Base-by-base conservation (phyloP, 2,113 vertebrate species). In the Sphyrna mokarran region DNA sequence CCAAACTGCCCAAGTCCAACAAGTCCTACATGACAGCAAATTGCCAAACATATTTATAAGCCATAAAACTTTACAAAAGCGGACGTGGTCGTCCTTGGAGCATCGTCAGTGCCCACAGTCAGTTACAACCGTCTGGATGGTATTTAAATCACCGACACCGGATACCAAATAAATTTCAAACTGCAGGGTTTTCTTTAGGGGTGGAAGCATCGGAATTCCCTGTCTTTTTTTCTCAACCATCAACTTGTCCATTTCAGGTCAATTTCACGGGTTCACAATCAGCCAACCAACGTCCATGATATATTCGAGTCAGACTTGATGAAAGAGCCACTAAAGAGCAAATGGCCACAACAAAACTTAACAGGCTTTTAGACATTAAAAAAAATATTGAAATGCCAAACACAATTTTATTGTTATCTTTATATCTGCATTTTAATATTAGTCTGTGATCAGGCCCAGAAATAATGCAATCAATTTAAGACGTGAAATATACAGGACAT, bases 111-210 rank as follows among this genome's bases (percentile, higher is more conserved):
- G 63, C 91, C 40, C 93, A 94, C 40, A 94, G 66, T 70, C 68
- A 69, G 13, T 94, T 72, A 94, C 93, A 68, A 94, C 93, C 40
- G 93, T 94, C 93, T 94, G 95, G 96, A 63, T 69, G 4, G 96
- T 18, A 83, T 97, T 96, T 97, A 97, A 97, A 97, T 97, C 97
- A 96, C 96, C 97, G 95, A 96, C 95, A 96, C 96, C 96, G 97
- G 97, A 97, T 97, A 97, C 96, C 96, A 97, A 97, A 97, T 97
- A 97, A 97, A 97, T 97, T 97, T 96, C 96, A 96, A 96, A 96
- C 96, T 66, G 66, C n/a, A 14, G 37, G 20, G 66, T 37, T 69
- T 94, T 40, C 93, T 94, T 70, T 69, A 43, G 66, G 91, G 68
- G 18, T 70, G 66, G 93, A 69, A 94, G 40, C 68, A 43, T 94